Conservation (phyloP, 2,797 vertebrate genomes). For the Fratercula arctica region DNA sequence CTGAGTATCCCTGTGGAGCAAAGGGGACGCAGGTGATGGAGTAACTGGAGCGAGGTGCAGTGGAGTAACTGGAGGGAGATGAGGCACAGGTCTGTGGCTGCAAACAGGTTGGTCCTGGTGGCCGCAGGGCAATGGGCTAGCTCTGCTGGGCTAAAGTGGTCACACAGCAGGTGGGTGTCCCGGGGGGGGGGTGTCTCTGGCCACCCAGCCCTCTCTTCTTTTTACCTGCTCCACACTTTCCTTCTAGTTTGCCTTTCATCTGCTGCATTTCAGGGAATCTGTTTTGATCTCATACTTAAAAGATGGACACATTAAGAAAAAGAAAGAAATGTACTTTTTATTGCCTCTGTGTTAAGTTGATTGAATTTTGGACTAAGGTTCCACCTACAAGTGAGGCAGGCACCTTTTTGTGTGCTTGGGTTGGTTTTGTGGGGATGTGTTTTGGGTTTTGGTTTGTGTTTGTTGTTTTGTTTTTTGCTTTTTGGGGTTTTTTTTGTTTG, state of each 20-base stretch:
- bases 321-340: background rate
- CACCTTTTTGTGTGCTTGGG: background rate
- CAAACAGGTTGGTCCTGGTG: background rate
- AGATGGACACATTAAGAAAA: background rate
- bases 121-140: background rate
- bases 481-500: no score
- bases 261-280: background rate
- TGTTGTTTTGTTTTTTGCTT: no score
- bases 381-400: background rate
- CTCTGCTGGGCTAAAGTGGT: background rate
- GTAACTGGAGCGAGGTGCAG: background rate
- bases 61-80: background rate
- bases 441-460: background rate
- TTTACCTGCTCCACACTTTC: background rate
- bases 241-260: background rate
- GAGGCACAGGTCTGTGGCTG: background rate
- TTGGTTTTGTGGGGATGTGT: background rate
- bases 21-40: background rate
- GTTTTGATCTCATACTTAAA: background rate
- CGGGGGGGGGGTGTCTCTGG: background rate
- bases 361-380: background rate
- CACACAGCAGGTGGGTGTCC: background rate
- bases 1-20: background rate
- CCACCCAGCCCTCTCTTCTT: background rate
- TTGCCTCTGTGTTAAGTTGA: background rate